These are phyloP conservation scores for Chiridota heheva DNA, from an alignment of 35 echinoderm and acorn worm genomes.

Conservation along the genomic window DNA sequence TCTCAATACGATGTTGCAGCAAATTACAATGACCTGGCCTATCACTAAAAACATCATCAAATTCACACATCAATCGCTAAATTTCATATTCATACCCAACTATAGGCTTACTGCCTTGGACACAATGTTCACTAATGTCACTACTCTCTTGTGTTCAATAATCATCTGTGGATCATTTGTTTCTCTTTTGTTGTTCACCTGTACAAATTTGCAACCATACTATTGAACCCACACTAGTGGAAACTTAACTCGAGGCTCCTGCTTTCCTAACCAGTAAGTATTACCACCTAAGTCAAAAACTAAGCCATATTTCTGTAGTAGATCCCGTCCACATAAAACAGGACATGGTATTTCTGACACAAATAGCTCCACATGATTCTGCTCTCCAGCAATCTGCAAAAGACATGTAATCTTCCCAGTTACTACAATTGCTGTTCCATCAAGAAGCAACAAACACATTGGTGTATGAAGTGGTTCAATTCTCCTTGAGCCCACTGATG, in stretches of 20 bases:
- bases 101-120: not conserved
- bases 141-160: not conserved
- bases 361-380: not conserved
- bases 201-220: not conserved
- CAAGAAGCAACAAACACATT: constrained; percentile 4
- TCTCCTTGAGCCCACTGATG: too few relatives aligned
- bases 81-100: constrained; percentile 1
- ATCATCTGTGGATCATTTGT: too few relatives aligned
- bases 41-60: not conserved
- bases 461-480: too few relatives aligned
- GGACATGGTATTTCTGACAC: constrained; percentile 29
- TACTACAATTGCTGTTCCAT: constrained; percentile 16
- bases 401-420: not conserved
- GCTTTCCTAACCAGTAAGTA: constrained; percentile 11
- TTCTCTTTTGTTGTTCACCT: not conserved
- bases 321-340: constrained; percentile 14
- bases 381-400: constrained; percentile 14
- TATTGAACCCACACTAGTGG: not conserved
- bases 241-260: not conserved
- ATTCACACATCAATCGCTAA: not conserved
- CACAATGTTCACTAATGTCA: not conserved
- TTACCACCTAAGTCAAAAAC: constrained; percentile 16
- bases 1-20: not conserved
- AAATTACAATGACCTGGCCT: not conserved
- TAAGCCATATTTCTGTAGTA: constrained; percentile 11